Base-by-base conservation (phyloP, 2,888 invertebrate genomes). In the Drosophila paranaensis region DNA sequence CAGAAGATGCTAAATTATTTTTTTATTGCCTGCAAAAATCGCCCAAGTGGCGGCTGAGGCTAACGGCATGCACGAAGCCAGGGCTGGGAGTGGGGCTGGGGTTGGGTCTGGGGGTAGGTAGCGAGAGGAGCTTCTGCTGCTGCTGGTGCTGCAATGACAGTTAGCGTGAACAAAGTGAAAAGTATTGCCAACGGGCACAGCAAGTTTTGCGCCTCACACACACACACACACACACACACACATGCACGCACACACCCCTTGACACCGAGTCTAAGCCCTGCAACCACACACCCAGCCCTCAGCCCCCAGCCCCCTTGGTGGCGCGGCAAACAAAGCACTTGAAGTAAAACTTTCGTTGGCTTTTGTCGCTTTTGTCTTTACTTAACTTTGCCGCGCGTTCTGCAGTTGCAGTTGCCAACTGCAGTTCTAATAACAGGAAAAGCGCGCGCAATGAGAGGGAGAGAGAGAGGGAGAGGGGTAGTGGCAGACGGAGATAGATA, bases 101-200 rank as follows among this genome's bases (percentile, higher is more conserved):
- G 25, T 8, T 27, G 14, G 14, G 25, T 14, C 14, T 27, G 14
- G 14, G 25, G 25, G 25, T 48, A n/a, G 46, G 27, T 48, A 10
- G 46, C 1, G 30, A 35, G 42, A 39, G 10, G 55, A 35, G 9
- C 27, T 25, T 33, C 30, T 25, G 30, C 77, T 69, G 82, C 74
- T 20, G 35, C 78, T 39, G 25, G 30, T 53, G 37, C 71, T 71
- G 82, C 83, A 82, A 70, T 85, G 83, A 86, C 86, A 84, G 88
- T 85, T 75, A 80, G 86, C 86, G 86, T 67, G 75, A 88, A 86
- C 83, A 84, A 88, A 84, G 83, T 84, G 86, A 84, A 84, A 88
- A 88, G 83, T 82, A 84, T 88, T 83, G 88, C 83, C 85, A 65
- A 74, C 82, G 88, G 88, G 79, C 70, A 35, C 50, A 60, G 46